Base-by-base conservation (phyloP, 2,888 invertebrate genomes). In the Diarsia rubi region DNA sequence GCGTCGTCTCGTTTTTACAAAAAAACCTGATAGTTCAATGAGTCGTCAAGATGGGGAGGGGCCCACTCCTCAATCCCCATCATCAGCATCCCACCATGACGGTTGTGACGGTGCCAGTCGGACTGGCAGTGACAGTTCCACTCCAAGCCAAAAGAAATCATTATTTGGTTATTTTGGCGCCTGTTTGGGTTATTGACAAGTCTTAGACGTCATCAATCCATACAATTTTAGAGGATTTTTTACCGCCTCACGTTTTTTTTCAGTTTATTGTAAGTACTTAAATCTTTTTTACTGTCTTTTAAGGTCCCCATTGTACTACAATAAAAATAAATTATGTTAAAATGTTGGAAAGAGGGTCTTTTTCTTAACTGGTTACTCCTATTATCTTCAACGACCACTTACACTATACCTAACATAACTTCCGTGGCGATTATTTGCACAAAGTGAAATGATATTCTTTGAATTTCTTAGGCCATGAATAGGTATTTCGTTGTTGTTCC, bases 1-100 rank as follows among this genome's bases (percentile, higher is more conserved):
- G 11, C 97, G 99, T 88, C 96, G 98, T 84, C 96, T 99, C 73
- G 97, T 97, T 84, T 98, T 99, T 92, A 96, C 96, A 77, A 97
- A 96, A 81, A 95, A 95, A 52, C 24, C 69, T 24, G 64, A 57
- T 45, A 72, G 19, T 54, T 12, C 37, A 60, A n/a, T 60, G 37
- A 37, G 57, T 57, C 8, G 37, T 37, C 37, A 37, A 37, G 37
- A 16, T 27, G 27, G 2, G 16, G 57, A 57, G 6, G 14, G 6
- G 57, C 27, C 19, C 9, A 6, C 37, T 37, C 8, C 37, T 37
- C 6, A 37, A 8, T 37, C 37, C 8, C 37, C 37, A 37, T 37
- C 37, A 37, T 6, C 37, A 6, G 6, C 37, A 37, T 37, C 37
- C 37, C 37, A 37, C 31, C 59, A 59, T 19, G 19, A 59, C 9